phyloP scores from a whole-genome alignment of 2,797 vertebrate species.

The Triplophysa bombifrons region DNA sequence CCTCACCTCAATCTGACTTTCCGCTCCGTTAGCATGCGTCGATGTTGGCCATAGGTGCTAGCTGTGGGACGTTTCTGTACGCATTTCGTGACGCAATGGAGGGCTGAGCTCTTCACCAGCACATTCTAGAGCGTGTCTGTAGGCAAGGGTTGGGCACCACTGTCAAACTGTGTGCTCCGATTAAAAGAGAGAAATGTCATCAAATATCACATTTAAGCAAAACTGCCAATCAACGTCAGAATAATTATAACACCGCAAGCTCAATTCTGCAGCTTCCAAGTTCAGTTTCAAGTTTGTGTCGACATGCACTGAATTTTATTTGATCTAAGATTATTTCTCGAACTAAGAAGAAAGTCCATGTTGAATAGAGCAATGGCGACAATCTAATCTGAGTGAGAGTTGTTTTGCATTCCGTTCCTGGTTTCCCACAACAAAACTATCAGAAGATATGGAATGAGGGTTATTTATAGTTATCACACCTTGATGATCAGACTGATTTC shows the following conservation, averaged over 20 bases:
- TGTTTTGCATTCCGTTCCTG: background rate
- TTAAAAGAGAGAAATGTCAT: slow-evolving; percentile 28
- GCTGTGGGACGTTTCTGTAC: background rate
- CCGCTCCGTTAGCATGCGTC: slow-evolving; percentile 21
- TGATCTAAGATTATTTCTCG: background rate
- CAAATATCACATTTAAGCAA: slow-evolving; percentile 12
- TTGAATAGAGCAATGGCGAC: background rate
- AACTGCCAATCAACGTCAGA: background rate
- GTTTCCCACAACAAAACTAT: background rate
- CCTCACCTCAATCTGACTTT: slow-evolving; percentile 44
- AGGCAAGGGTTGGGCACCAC: slow-evolving; percentile 48
- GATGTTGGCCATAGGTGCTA: slow-evolving; percentile 12
- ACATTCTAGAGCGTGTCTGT: slow-evolving; percentile 48
- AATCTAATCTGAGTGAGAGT: background rate
- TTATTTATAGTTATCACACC: background rate
- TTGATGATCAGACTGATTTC: slow-evolving; percentile 22
- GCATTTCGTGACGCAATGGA: slow-evolving; percentile 2
- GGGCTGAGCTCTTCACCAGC: slow-evolving; percentile 30
- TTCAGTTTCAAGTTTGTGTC: background rate
- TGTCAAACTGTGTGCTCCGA: slow-evolving; percentile 11
- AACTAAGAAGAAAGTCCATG: background rate
- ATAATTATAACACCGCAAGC: background rate
- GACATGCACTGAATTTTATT: background rate
- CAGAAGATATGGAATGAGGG: background rate
- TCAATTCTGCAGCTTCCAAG: slow-evolving; percentile 10